Evolutionary conservation across 2,797 vertebrate genomes (phyloP), one percentile per base, ranked within the genome.

Genomic region (Allobates femoralis): DNA sequence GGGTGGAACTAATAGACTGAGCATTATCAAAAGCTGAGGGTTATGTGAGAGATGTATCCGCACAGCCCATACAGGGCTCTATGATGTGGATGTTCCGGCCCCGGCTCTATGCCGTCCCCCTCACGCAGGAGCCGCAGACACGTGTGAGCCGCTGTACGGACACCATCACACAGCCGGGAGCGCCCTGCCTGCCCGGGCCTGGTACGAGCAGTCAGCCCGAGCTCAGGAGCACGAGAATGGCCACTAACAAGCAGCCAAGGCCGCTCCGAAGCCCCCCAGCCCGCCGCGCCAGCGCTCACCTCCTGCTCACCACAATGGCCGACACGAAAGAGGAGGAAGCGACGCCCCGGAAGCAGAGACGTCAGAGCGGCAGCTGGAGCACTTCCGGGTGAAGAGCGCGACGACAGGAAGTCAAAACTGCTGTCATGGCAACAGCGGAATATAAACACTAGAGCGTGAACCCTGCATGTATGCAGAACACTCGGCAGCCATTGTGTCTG

Each of bases 301-400:
- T 87, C 53, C 66, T 83, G 37, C 56, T 84, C 75, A 41, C 50
- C 0, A 37, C 30, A 87, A 87, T 87, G 86, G 86, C 86, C 26
- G 86, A 83, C 64, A 83, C 26, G 80, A 87, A 87, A 87, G 62
- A 79, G 86, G 23, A 66, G 55, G 86, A 67, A 84, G 14, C 66
- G 0, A 23, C 67, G 34, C 79, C 81, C 86, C 86, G 81, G 86
- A 84, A 87, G 15, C 11, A 18, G 26, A 53, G 19, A 80, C 19
- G 58, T 87, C 67, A 46, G 11, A 26, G 55, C 46, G 30, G 4
- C 23, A 2, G 15, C 23, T 11, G 19, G 16, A 87, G 46, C 15
- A 67, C 76, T 87, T 87, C 86, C 86, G 86, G 76, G 66, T 51
- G 10, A 76, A n/a, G 2, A 14, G 1, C 21, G 3, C 1, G 28